Evolutionary conservation across 2,888 invertebrate genomes (phyloP).

Genomic region (Sepioteuthis lessoniana): DNA sequence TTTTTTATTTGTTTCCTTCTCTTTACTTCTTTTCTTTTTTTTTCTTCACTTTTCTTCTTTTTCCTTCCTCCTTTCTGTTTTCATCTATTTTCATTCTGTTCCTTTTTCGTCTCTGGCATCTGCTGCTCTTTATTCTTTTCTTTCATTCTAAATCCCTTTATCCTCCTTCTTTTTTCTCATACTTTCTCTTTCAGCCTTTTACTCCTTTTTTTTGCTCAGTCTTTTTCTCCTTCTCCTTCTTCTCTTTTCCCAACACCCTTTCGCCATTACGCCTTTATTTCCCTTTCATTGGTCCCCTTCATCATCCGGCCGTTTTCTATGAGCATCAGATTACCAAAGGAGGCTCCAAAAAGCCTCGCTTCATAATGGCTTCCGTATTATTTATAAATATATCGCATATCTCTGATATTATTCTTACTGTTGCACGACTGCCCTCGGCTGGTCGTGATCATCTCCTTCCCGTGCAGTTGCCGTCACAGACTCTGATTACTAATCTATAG

Average conservation of each 20-base stretch:
- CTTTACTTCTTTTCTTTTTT: background rate
- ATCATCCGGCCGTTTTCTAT: background rate
- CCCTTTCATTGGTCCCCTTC: background rate
- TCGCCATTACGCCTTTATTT: background rate
- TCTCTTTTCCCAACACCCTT: background rate
- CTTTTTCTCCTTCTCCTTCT: background rate
- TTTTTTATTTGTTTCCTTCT: too few species aligned
- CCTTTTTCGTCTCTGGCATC: too few species aligned
- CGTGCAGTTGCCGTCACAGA: background rate
- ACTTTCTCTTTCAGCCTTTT: too few species aligned
- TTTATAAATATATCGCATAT: constrained; percentile 33
- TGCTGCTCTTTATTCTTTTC: too few species aligned
- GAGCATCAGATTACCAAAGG: background rate
- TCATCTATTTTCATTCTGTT: too few species aligned
- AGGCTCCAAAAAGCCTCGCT: constrained; percentile 1
- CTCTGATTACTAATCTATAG: background rate
- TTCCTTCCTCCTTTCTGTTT: background rate
- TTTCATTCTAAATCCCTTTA: too few species aligned
- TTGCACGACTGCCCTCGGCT: background rate
- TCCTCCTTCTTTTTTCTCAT: too few species aligned
- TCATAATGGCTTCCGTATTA: background rate
- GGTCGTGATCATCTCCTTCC: background rate
- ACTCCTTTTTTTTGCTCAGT: too few species aligned
- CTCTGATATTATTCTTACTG: background rate
- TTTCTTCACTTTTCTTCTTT: background rate